phyloP scores from a whole-genome alignment of 23 tunicate genomes.

The Ciona savignyi region DNA sequence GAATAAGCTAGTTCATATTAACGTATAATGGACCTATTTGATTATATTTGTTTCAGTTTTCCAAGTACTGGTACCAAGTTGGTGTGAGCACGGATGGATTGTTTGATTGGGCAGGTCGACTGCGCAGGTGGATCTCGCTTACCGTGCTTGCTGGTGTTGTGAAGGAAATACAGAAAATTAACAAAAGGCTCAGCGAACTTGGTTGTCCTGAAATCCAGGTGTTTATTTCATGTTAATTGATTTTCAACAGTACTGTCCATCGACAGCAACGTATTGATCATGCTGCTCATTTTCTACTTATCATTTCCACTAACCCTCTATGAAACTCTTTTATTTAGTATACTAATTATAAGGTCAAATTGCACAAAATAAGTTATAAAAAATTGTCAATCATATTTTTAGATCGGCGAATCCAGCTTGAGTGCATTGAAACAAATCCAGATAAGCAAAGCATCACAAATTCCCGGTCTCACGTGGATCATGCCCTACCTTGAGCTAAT shows the following conservation, averaged over 20 bases:
- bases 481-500: slow-evolving; percentile 56
- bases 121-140: slow-evolving; percentile 49
- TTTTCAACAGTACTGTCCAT: background rate
- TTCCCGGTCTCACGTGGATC: slow-evolving; percentile 34
- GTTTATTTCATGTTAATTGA: background rate
- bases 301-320: no score
- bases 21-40: no score
- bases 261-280: no score
- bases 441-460: slow-evolving; percentile 21
- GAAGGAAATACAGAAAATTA: slow-evolving; percentile 52
- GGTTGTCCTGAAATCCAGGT: slow-evolving; percentile 69
- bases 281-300: no score
- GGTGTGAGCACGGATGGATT: slow-evolving; percentile 15
- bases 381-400: no score
- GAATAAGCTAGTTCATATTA: no score
- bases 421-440: slow-evolving; percentile 40
- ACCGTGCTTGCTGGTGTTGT: slow-evolving; percentile 43
- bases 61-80: slow-evolving; percentile 57
- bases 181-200: slow-evolving; percentile 16
- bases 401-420: slow-evolving; percentile 67
- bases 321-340: no score
- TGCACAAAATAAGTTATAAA: no score
- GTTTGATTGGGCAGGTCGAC: slow-evolving; percentile 35
- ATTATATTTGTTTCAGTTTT: no score
- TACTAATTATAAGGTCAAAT: no score